phyloP scores from a whole-genome alignment of 1,140 invertebrate species.

The Euschistus heros region DNA sequence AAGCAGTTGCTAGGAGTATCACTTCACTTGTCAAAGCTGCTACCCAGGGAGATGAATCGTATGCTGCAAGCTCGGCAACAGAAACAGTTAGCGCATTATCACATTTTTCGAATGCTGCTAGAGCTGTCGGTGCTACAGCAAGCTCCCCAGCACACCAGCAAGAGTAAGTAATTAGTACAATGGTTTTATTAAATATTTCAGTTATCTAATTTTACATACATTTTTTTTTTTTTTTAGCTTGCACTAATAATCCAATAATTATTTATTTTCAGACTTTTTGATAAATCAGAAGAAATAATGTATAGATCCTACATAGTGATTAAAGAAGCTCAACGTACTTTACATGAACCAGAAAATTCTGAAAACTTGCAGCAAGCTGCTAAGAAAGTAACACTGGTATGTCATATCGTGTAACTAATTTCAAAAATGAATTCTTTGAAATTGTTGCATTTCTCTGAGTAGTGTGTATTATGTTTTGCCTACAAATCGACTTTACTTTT shows the following conservation, averaged over 20 bases:
- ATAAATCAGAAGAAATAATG: constrained; percentile 65
- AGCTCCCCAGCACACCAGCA: constrained; percentile 44
- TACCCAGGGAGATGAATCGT: constrained; percentile 70
- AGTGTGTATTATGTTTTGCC: neutral
- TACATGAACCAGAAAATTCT: constrained; percentile 49
- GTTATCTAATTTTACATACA: neutral
- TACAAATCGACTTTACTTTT: neutral
- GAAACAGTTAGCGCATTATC: constrained; percentile 66
- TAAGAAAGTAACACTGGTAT: constrained; percentile 45
- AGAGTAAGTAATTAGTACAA: constrained; percentile 32
- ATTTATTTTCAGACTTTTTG: constrained; percentile 30
- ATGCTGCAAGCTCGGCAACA: constrained; percentile 68
- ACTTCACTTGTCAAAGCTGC: constrained; percentile 78
- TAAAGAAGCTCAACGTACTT: constrained; percentile 59
- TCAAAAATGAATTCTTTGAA: neutral
- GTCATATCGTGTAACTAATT: neutral
- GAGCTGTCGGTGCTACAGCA: constrained; percentile 58
- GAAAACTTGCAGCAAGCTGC: constrained; percentile 49
- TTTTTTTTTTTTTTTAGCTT: neutral
- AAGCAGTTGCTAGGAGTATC: constrained; percentile 52
- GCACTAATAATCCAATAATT: neutral
- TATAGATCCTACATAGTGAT: constrained; percentile 61
- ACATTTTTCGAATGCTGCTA: constrained; percentile 55
- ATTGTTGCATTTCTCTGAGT: too few species aligned
- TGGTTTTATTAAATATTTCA: neutral